Evolutionary conservation across 2,888 invertebrate species (phyloP).

Genomic region (Clunio marinus): DNA sequence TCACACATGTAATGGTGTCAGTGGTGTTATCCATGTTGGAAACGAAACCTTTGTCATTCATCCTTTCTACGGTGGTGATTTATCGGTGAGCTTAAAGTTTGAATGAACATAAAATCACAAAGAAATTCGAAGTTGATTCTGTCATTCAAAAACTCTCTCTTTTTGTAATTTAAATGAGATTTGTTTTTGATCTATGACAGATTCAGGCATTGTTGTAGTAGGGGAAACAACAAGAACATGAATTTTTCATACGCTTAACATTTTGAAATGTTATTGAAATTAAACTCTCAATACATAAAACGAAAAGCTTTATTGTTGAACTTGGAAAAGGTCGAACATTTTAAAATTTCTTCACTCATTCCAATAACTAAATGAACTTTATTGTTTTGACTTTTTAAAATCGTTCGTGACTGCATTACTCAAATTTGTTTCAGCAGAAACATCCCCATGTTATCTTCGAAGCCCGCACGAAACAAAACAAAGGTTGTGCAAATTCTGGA

Average conservation of each 20-base stretch:
- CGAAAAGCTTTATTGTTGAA: not conserved
- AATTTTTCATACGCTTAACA: too few species aligned
- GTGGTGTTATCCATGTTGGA: constrained; percentile 94
- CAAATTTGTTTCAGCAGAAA: constrained; percentile 60
- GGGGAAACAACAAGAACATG: too few species aligned
- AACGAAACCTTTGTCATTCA: constrained; percentile 98
- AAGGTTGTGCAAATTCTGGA: constrained; percentile 82
- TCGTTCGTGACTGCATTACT: not conserved
- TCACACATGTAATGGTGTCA: constrained; percentile 96
- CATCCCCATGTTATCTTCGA: constrained; percentile 98
- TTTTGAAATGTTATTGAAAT: not conserved
- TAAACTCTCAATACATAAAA: not conserved
- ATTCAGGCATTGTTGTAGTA: too few species aligned
- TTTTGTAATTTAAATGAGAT: not conserved
- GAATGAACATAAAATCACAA: not conserved
- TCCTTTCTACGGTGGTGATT: constrained; percentile 94
- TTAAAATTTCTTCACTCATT: too few species aligned
- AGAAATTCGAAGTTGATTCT: not conserved
- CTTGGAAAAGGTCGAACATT: not conserved
- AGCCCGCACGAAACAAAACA: constrained; percentile 83
- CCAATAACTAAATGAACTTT: too few species aligned
- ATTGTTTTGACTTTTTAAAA: too few species aligned
- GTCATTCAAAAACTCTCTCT: too few species aligned
- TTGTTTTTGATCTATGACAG: too few species aligned
- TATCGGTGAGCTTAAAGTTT: constrained; percentile 72